Conservation (phyloP, 2,113 vertebrate genomes). For the Cacatua alba region DNA sequence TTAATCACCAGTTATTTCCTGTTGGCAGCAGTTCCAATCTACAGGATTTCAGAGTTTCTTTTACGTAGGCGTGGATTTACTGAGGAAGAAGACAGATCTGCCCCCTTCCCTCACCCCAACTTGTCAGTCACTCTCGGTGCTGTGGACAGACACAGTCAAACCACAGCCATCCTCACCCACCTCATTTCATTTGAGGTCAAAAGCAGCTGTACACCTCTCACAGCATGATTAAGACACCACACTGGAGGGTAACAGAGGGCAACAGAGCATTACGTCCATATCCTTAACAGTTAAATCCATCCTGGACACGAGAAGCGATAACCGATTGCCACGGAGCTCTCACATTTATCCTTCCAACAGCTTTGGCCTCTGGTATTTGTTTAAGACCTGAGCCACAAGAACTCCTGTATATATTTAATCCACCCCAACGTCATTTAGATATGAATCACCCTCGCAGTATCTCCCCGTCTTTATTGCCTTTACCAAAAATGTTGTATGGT, state of each 20-base stretch:
- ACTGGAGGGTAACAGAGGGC: neutral
- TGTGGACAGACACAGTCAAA: rapidly evolving
- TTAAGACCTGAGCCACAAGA: neutral
- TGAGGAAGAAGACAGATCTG: neutral
- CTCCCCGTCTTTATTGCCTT: neutral
- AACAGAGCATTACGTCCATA: neutral
- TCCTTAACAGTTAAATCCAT: neutral
- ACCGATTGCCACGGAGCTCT: neutral
- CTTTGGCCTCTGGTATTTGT: conserved; percentile 7
- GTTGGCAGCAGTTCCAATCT: neutral
- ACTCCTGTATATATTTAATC: neutral
- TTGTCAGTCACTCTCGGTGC: rapidly evolving
- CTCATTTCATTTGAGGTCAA: neutral
- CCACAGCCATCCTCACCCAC: rapidly evolving
- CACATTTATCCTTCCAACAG: neutral
- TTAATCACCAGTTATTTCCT: neutral
- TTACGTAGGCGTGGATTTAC: neutral
- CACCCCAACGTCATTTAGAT: neutral
- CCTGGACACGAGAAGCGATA: neutral
- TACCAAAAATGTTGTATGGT: neutral
- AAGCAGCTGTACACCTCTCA: neutral
- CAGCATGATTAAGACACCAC: neutral
- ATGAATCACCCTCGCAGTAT: neutral
- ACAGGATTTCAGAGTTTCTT: neutral
- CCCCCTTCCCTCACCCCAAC: neutral